phyloP scores from a whole-genome alignment of 2,113 vertebrate species.

The Egretta garzetta region DNA sequence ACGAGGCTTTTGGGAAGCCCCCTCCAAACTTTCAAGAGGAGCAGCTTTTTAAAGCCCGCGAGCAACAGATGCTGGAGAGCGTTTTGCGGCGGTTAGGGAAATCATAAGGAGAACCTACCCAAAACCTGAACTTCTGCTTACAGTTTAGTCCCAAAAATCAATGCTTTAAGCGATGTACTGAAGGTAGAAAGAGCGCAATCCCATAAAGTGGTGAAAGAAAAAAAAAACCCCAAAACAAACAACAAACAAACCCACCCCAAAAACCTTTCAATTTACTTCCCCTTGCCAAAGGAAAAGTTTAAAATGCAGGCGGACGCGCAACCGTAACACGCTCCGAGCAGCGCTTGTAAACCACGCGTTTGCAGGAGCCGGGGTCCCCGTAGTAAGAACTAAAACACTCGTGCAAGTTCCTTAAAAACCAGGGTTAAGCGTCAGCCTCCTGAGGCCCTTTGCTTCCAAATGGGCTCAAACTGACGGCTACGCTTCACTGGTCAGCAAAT shows the following conservation, averaged over 20 bases:
- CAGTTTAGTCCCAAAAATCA: neutral
- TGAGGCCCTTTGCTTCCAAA: neutral
- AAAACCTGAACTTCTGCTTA: neutral
- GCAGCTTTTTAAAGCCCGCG: rapidly evolving
- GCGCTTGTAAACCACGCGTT: rapidly evolving
- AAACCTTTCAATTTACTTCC: too few species aligned
- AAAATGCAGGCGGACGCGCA: rapidly evolving
- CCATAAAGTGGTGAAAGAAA: neutral
- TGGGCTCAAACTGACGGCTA: rapidly evolving
- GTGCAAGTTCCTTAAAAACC: neutral
- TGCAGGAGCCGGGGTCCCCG: rapidly evolving
- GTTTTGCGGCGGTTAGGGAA: rapidly evolving
- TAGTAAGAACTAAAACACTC: neutral
- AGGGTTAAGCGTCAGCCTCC: neutral
- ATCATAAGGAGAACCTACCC: neutral
- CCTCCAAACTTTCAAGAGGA: neutral
- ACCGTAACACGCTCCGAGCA: rapidly evolving
- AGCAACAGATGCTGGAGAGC: neutral
- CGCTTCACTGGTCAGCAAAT: rapidly evolving
- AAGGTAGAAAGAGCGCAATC: rapidly evolving
- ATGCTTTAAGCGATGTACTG: rapidly evolving
- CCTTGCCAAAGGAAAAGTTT: neutral
- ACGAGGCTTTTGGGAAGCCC: rapidly evolving
- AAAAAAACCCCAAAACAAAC: too few species aligned
- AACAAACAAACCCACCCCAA: too few species aligned